These are phyloP conservation scores for Iphiclides podalirius DNA, from an alignment of 2,888 invertebrate species.

Conservation along the genomic window DNA sequence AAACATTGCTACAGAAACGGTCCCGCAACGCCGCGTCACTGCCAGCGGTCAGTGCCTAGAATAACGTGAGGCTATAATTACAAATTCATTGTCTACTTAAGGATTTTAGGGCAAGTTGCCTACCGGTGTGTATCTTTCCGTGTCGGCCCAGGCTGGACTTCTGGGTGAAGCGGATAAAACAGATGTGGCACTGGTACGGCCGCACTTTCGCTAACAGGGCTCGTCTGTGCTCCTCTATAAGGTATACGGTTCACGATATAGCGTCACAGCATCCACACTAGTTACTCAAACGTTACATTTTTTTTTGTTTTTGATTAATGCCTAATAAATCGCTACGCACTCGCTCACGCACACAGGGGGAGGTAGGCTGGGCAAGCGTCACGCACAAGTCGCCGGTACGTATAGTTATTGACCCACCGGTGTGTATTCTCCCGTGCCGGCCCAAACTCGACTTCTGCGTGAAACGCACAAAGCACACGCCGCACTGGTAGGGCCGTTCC, in stretches of 20 bases:
- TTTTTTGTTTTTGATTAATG: conserved; percentile 48
- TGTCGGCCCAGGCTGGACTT: conserved; percentile 87
- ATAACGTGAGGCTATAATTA: conserved; percentile 64
- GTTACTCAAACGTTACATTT: conserved; percentile 53
- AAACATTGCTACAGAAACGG: conserved; percentile 74
- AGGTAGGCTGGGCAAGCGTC: conserved; percentile 61
- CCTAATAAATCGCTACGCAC: conserved; percentile 57
- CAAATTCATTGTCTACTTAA: conserved; percentile 72
- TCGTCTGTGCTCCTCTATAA: conserved; percentile 81
- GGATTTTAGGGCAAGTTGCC: conserved; percentile 79
- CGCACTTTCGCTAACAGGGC: conserved; percentile 82
- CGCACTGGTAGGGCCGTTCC: conserved; percentile 82
- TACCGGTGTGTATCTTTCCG: conserved; percentile 85
- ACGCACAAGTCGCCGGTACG: conserved; percentile 57
- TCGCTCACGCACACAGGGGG: conserved; percentile 76
- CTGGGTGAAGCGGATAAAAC: conserved; percentile 87
- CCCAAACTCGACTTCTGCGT: conserved; percentile 85
- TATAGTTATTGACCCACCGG: conserved; percentile 71
- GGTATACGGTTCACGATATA: conserved; percentile 76
- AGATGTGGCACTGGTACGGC: conserved; percentile 86
- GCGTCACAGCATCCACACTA: conserved; percentile 56
- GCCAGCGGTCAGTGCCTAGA: conserved; percentile 59
- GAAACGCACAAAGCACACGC: conserved; percentile 83
- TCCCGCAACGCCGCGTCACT: conserved; percentile 47
- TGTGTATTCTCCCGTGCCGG: conserved; percentile 84